These are phyloP conservation scores for Harpalus rufipes DNA, from an alignment of 2,888 invertebrate genomes.

Conservation along the genomic window DNA sequence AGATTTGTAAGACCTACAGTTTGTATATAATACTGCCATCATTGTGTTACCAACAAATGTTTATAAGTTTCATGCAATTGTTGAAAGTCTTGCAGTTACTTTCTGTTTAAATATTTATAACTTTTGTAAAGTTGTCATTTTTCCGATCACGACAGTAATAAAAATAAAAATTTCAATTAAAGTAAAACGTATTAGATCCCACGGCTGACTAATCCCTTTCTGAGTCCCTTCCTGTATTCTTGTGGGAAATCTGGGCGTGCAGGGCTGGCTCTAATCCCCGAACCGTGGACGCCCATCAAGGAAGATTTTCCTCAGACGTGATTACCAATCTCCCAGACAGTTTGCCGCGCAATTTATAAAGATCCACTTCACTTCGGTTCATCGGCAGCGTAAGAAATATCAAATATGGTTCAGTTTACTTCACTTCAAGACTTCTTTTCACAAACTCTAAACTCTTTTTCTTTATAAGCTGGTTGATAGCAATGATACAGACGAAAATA, in stretches of 20 bases:
- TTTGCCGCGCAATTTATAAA: slow-evolving; percentile 38
- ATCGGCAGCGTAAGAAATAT: slow-evolving; percentile 17
- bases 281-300: slow-evolving; percentile 1
- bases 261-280: slow-evolving; percentile 17
- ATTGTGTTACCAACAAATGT: no score
- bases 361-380: slow-evolving; percentile 22
- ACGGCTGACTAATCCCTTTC: background rate
- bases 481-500: background rate
- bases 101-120: background rate
- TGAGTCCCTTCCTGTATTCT: slow-evolving; percentile 28
- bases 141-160: slow-evolving; percentile 28
- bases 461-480: no score
- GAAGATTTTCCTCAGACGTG: slow-evolving; percentile 33
- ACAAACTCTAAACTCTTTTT: background rate
- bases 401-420: slow-evolving; percentile 35
- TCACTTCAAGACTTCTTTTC: slow-evolving; percentile 15
- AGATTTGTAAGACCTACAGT: no score
- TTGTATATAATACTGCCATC: no score
- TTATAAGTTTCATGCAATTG: background rate
- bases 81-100: background rate
- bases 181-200: slow-evolving; percentile 16
- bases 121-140: background rate
- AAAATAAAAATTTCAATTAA: slow-evolving; percentile 45
- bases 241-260: slow-evolving; percentile 33
- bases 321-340: slow-evolving; percentile 50